These are phyloP conservation scores for Caretta caretta DNA, from an alignment of 2,113 vertebrate species.

Conservation along the genomic window DNA sequence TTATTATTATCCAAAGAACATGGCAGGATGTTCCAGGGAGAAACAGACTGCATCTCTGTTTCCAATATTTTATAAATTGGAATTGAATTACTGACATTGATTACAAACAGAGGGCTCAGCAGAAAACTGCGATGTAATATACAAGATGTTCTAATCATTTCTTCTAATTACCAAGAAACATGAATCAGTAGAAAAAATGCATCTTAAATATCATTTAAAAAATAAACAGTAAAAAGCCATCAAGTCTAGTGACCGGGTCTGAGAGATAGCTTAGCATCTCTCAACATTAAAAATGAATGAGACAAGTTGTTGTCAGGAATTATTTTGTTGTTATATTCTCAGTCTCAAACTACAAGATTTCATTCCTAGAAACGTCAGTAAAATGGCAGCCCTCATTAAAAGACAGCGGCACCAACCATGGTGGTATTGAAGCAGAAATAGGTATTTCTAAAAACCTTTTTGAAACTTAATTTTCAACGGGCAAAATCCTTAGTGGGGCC, in stretches of 20 bases:
- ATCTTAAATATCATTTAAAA: background rate
- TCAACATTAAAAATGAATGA: background rate
- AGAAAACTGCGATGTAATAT: background rate
- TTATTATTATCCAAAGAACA: background rate
- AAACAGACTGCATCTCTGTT: background rate
- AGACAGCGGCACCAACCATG: background rate
- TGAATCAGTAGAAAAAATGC: background rate
- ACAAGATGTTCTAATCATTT: background rate
- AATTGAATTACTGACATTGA: background rate
- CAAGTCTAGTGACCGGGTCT: background rate
- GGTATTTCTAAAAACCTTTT: background rate
- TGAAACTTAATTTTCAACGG: background rate
- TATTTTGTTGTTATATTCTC: background rate
- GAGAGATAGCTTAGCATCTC: background rate
- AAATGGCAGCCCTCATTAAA: background rate
- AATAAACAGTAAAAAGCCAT: background rate
- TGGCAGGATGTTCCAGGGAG: background rate
- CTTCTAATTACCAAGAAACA: background rate
- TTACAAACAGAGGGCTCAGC: constrained; percentile 25
- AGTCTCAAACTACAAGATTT: background rate
- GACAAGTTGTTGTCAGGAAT: background rate
- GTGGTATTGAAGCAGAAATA: background rate
- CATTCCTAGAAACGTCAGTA: background rate
- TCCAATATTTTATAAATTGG: background rate
- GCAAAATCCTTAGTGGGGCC: background rate